A percentile compares a stretch with the other conserved stretches of the same genome.
Conservation (phyloP, 2,797 vertebrate species). For the Esox masquinongy region DNA sequence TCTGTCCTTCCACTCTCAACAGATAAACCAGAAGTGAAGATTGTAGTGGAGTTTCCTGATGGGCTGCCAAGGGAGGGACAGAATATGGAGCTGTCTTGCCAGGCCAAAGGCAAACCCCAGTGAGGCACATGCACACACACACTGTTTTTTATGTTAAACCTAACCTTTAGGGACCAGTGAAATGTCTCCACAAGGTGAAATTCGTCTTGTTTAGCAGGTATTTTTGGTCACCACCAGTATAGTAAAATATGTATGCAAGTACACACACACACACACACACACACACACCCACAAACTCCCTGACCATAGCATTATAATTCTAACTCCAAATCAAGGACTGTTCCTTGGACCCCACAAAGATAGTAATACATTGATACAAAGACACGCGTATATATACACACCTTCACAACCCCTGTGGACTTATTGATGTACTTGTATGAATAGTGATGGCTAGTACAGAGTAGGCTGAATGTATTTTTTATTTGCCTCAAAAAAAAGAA, state of each 20-base stretch:
- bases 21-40: constrained; percentile 98
- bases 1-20: constrained; percentile 34
- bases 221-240: too few species aligned
- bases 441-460: not conserved
- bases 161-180: not conserved
- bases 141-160: not conserved
- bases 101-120: constrained; percentile 93
- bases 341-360: not conserved
- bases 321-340: too few species aligned
- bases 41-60: constrained; percentile 90
- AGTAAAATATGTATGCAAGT: too few species aligned
- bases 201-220: not conserved
- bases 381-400: not conserved
- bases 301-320: not conserved
- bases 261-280: too few species aligned
- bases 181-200: not conserved
- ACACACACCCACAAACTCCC: too few species aligned
- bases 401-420: not conserved
- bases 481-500: too few species aligned
- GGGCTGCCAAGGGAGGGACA: constrained; percentile 95
- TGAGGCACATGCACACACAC: constrained; percentile 66
- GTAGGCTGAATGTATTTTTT: not conserved
- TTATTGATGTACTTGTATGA: not conserved
- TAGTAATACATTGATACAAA: not conserved
- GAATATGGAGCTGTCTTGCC: constrained; percentile 89